Evolutionary conservation across 1,140 invertebrate species (phyloP).

Genomic region (Zophobas atratus): DNA sequence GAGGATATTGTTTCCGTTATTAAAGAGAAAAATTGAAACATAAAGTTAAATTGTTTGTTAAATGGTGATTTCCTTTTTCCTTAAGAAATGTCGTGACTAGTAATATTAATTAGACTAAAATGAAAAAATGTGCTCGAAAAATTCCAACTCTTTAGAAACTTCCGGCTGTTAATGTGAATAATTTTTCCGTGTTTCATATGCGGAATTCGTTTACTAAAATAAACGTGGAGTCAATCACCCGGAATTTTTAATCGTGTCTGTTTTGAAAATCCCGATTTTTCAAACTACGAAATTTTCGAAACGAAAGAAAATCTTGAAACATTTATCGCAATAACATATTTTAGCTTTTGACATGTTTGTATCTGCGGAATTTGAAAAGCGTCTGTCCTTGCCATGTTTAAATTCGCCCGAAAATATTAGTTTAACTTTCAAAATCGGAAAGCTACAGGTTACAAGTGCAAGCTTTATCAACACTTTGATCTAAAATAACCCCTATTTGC

Average conservation of each 20-base stretch:
- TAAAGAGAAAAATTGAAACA: not conserved
- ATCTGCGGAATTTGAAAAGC: too few relatives aligned
- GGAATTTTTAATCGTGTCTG: not conserved
- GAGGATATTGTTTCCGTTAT: not conserved
- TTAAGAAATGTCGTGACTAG: constrained; percentile 10
- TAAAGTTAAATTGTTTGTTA: not conserved
- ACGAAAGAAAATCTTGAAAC: too few relatives aligned
- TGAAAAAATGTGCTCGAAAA: constrained; percentile 24
- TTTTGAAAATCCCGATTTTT: not conserved
- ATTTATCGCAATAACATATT: too few relatives aligned
- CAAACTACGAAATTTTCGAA: too few relatives aligned
- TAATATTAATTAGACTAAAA: constrained; percentile 27
- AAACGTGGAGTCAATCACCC: constrained; percentile 21
- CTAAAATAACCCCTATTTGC: too few relatives aligned
- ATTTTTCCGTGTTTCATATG: constrained; percentile 31
- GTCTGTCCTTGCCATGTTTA: too few relatives aligned
- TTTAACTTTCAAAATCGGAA: too few relatives aligned
- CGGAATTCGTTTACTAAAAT: constrained; percentile 20
- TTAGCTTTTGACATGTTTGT: too few relatives aligned
- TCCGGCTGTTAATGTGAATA: constrained; percentile 41
- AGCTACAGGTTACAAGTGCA: too few relatives aligned
- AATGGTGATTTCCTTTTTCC: not conserved
- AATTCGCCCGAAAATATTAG: too few relatives aligned
- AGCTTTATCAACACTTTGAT: too few relatives aligned
- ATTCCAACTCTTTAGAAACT: constrained; percentile 33